Base-by-base conservation (phyloP, 2,113 vertebrate genomes). In the Platycercus adscitus region DNA sequence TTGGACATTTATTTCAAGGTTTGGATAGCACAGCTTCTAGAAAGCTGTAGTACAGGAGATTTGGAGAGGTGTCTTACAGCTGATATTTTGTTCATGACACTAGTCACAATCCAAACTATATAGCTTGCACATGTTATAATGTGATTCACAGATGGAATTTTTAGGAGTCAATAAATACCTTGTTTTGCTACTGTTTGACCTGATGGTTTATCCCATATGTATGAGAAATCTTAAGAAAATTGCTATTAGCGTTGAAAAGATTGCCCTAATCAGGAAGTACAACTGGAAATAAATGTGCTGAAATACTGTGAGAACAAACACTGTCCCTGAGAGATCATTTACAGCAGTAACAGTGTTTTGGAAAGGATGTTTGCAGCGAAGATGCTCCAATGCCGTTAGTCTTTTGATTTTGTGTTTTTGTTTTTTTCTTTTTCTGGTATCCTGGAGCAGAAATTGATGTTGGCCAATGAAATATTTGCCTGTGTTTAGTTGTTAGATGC, bases 381-480 rank as follows among this genome's bases (percentile, higher is more conserved):
- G 55, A 31, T 17, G 26, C 44, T 47, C 16, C 53, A 21, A 0
- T 1, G 25, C 25, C 8, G 2, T 26, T 35, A 9, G 5, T n/a
- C 20, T 58, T 58, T 58, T 58, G 55, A n/a, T 58, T 58, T 58
- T 18, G 23, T 23, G 46, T 5, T 46, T 37, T 37, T 19, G 17
- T 19, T 46, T 20, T 1, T 21, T 37, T 60, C 17, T 50, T 9
- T 56, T 28, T 21, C 13, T 10, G 28, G 9, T 10, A 29, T 18
- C 68, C 37, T 19, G 63, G 23, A 56, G n/a, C 1, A 64, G 72
- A 39, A 80, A 35, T 4, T 9, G 35, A 17, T 52, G 39, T 6
- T 58, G 7, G 5, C 13, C 18, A 44, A 49, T 9, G n/a, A 88
- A 56, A 29, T 39, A 8, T 69, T 68, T 84, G 37, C 63, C 39